These are phyloP conservation scores for Cotesia glomerata DNA, from an alignment of 1,140 invertebrate genomes.

Conservation along the genomic window DNA sequence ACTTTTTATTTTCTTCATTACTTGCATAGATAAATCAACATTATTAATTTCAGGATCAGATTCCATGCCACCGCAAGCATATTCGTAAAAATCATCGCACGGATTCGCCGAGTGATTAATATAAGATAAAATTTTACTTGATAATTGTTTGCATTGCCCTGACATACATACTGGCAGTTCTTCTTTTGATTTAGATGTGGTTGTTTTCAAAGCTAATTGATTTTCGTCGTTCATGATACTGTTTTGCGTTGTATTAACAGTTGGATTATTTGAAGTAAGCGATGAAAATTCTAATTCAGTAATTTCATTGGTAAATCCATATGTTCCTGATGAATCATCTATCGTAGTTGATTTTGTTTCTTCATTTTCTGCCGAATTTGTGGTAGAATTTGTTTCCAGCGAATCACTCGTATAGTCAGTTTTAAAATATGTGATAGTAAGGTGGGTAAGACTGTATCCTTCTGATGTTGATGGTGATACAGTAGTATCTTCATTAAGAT, in stretches of 20 bases:
- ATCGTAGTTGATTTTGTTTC: neutral
- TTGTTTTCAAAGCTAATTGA: neutral
- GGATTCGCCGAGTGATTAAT: constrained; percentile 66
- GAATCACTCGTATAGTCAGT: too few relatives aligned
- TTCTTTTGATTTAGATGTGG: neutral
- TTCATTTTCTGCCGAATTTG: too few relatives aligned
- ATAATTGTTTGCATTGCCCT: constrained; percentile 44
- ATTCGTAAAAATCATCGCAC: constrained; percentile 73
- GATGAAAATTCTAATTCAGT: neutral
- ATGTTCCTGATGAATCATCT: neutral
- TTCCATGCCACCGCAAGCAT: constrained; percentile 64
- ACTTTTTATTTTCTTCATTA: constrained; percentile 39
- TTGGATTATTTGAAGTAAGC: too few relatives aligned
- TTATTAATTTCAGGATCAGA: constrained; percentile 40
- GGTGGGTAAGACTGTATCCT: too few relatives aligned
- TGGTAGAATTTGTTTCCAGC: too few relatives aligned
- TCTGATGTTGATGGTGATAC: too few relatives aligned
- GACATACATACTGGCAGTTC: constrained; percentile 31
- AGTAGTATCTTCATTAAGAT: too few relatives aligned
- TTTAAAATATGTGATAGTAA: too few relatives aligned
- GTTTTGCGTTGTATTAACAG: too few relatives aligned
- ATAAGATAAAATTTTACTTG: constrained; percentile 57
- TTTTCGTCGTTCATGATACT: neutral
- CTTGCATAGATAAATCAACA: constrained; percentile 16
- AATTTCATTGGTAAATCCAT: neutral